Conservation (phyloP, 2,113 vertebrate species). For the Gila orcuttii region DNA sequence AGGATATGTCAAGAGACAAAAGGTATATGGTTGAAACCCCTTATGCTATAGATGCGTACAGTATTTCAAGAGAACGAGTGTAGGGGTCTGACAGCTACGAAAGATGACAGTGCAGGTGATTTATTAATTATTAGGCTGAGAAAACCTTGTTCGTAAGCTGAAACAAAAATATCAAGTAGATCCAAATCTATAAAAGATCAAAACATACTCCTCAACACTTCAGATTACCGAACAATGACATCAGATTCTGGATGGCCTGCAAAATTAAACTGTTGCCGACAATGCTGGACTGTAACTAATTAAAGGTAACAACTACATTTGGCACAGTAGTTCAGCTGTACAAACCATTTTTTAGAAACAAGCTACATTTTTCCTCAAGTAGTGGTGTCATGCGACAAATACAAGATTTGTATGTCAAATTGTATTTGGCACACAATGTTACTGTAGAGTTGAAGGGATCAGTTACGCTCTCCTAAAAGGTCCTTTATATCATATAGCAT, state of each 20-base stretch:
- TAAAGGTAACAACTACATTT: neutral
- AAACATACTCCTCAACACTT: neutral
- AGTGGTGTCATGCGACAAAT: neutral
- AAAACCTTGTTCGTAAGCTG: constrained; percentile 8
- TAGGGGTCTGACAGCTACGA: constrained; percentile 11
- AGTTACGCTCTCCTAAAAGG: neutral
- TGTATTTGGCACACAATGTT: too few relatives aligned
- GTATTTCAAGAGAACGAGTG: neutral
- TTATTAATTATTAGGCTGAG: constrained; percentile 32
- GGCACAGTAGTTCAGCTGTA: neutral
- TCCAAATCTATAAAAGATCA: constrained; percentile 2
- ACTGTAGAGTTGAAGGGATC: neutral
- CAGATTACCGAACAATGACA: neutral
- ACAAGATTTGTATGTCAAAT: too few relatives aligned
- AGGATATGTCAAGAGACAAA: neutral
- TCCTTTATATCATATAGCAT: neutral
- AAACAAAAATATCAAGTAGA: constrained; percentile 2
- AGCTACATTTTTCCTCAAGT: neutral
- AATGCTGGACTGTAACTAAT: neutral
- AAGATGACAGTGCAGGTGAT: constrained; percentile 29
- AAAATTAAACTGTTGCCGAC: neutral
- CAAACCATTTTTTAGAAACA: neutral
- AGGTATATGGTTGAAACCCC: constrained; percentile 9
- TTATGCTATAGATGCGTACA: neutral
- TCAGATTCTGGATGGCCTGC: neutral